These are phyloP conservation scores for Butorides virescens DNA, from an alignment of 2,113 vertebrate genomes.

Conservation along the genomic window DNA sequence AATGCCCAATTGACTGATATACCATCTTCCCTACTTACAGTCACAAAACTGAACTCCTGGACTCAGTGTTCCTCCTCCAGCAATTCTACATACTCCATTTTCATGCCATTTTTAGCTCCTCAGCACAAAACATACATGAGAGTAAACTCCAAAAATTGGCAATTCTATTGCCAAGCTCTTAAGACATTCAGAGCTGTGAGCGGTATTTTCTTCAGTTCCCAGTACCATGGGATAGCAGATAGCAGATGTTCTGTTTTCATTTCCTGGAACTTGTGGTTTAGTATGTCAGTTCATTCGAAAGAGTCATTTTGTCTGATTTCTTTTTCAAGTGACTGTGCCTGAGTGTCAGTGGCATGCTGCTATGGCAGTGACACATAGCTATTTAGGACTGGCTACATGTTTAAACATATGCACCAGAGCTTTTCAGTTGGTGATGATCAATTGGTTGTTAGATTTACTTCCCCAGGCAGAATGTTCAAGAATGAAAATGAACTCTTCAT, in stretches of 20 bases:
- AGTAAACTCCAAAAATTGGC: background rate
- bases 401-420: slow-evolving; percentile 2
- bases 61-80: background rate
- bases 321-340: background rate
- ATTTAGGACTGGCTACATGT: background rate
- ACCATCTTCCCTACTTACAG: background rate
- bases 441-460: slow-evolving; percentile 20
- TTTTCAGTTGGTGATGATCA: slow-evolving; percentile 28
- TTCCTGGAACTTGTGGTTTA: background rate
- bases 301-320: background rate
- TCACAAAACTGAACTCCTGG: background rate
- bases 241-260: background rate
- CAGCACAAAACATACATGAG: background rate
- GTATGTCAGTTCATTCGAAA: background rate
- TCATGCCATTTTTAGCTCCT: background rate
- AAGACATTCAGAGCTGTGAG: background rate
- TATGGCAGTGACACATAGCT: background rate
- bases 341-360: background rate
- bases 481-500: slow-evolving; percentile 37
- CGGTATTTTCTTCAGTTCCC: background rate
- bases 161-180: background rate
- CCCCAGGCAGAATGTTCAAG: background rate
- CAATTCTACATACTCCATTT: background rate
- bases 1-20: background rate
- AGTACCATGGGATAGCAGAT: background rate